Evolutionary conservation across 2,888 invertebrate species (phyloP).

Genomic region (Caenorhabditis sp.): DNA sequence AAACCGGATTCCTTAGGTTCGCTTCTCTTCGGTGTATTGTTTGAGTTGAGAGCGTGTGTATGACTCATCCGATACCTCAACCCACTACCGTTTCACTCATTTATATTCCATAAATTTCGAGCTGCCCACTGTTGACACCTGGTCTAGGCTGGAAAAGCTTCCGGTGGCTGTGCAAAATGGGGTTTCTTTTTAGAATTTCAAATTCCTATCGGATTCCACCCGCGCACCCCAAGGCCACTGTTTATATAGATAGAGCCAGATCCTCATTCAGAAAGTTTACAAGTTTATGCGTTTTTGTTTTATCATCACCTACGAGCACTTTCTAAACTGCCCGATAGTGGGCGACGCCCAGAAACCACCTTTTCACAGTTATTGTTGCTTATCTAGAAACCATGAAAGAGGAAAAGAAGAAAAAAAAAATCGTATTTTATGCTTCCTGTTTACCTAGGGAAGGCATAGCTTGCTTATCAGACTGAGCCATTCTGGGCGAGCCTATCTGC

Average conservation of each 20-base stretch:
- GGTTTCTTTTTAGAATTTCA: not conserved
- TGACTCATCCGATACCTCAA: conserved; percentile 17
- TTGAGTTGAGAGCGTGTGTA: conserved; percentile 24
- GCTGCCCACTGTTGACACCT: conserved; percentile 4
- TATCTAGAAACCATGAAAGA: no score
- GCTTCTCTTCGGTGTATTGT: conserved; percentile 18
- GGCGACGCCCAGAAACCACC: conserved; percentile 2
- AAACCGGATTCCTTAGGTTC: conserved; percentile 43
- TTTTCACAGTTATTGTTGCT: not conserved
- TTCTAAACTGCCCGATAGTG: not conserved
- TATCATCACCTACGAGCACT: not conserved
- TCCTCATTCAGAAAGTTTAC: not conserved
- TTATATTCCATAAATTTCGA: conserved; percentile 47
- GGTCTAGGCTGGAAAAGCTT: not conserved
- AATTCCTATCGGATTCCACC: conserved; percentile 4
- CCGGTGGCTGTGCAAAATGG: no score
- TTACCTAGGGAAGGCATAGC: not conserved
- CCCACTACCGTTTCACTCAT: conserved; percentile 24
- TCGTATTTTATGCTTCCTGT: conserved; percentile 4
- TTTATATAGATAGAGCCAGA: not conserved
- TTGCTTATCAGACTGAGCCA: not conserved
- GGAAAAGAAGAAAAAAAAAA: not conserved
- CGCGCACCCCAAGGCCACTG: not conserved
- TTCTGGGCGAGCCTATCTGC: not conserved
- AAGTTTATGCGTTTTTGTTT: not conserved